Percentiles rank a stretch among this genome's conserved stretches.
phyloP scores from a whole-genome alignment of 2,888 invertebrate species.

The Lumbricus terrestris region DNA sequence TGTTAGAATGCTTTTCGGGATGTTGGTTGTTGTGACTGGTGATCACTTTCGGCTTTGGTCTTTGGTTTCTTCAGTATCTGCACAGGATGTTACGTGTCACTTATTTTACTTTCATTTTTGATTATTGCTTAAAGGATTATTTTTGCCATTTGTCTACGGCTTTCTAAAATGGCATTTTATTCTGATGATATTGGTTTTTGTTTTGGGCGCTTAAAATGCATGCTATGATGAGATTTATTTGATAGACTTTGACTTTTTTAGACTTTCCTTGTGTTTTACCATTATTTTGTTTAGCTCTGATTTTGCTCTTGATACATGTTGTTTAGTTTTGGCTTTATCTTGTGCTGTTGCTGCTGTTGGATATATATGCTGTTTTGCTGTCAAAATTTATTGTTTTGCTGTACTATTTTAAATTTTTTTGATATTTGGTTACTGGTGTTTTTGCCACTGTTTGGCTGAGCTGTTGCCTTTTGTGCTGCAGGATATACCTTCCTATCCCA shows the following conservation, averaged over 20 bases:
- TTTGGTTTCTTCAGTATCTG: not conserved
- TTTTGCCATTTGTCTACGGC: not conserved
- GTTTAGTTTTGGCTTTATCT: not conserved
- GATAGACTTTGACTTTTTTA: too few relatives aligned
- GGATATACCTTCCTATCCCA: too few relatives aligned
- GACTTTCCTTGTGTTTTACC: too few relatives aligned
- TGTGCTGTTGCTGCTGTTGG: too few relatives aligned
- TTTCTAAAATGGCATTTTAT: constrained; percentile 6
- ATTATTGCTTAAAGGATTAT: not conserved
- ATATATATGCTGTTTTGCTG: too few relatives aligned
- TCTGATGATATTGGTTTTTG: not conserved
- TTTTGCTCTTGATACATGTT: not conserved
- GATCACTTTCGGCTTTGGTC: not conserved
- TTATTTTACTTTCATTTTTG: not conserved
- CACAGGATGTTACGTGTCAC: not conserved
- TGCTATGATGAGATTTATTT: not conserved
- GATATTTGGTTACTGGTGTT: too few relatives aligned
- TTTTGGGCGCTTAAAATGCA: not conserved
- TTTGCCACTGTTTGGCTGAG: too few relatives aligned
- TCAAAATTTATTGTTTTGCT: too few relatives aligned
- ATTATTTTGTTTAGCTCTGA: too few relatives aligned
- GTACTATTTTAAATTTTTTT: too few relatives aligned
- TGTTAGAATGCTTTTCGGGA: not conserved
- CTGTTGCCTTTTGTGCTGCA: too few relatives aligned
- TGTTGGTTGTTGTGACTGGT: not conserved